These are phyloP conservation scores for Agonopterix alstromeriana DNA, from an alignment of 2,888 invertebrate genomes.

Conservation along the genomic window DNA sequence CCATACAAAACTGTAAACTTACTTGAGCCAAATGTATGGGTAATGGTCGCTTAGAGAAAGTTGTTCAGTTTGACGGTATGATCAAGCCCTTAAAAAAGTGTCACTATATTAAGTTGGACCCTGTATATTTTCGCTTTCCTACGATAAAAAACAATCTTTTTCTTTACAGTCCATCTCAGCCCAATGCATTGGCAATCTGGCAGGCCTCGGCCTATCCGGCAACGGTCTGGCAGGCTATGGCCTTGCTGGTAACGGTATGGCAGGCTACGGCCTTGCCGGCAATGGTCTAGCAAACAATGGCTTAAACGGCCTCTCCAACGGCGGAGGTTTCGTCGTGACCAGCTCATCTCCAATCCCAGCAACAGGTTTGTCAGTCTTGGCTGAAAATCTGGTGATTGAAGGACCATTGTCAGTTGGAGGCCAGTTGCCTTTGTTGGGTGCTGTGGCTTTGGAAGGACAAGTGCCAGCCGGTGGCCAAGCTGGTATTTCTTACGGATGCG, in stretches of 20 bases:
- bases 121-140: no score
- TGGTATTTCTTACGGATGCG: conserved; percentile 21
- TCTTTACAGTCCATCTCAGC: background rate
- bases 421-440: conserved; percentile 23
- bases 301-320: conserved; percentile 6
- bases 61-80: no score
- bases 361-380: conserved; percentile 11
- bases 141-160: no score
- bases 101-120: no score
- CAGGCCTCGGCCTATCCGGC: background rate
- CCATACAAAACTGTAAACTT: no score
- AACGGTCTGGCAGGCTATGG: background rate
- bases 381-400: conserved; percentile 19
- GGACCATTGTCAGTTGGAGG: conserved; percentile 21
- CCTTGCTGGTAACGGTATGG: background rate
- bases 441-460: conserved; percentile 17
- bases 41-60: no score
- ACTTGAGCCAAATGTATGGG: no score
- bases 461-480: conserved; percentile 23
- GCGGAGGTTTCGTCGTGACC: conserved; percentile 23
- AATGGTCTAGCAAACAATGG: background rate
- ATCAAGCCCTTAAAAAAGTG: no score
- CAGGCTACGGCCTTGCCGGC: background rate
- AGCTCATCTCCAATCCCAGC: conserved; percentile 22
- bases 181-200: background rate